phyloP scores from a whole-genome alignment of 2,888 invertebrate genomes.

The Troides oblongomaculatus region DNA sequence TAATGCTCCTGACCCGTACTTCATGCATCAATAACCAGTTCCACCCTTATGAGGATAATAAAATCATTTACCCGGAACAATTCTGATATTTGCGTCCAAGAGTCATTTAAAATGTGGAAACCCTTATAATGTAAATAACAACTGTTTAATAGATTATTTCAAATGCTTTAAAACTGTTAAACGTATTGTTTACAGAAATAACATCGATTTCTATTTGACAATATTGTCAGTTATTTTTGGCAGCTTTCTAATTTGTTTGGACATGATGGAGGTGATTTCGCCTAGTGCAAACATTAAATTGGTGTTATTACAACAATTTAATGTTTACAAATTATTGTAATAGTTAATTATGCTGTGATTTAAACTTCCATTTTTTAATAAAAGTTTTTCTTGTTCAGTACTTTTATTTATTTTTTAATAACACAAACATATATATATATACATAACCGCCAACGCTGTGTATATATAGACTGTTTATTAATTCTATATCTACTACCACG shows the following conservation, averaged over 20 bases:
- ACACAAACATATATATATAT: no score
- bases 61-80: conserved; percentile 75
- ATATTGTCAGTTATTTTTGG: conserved; percentile 29
- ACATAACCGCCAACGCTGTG: no score
- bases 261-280: conserved; percentile 17
- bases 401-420: no score
- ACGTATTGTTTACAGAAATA: conserved; percentile 25
- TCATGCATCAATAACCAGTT: conserved; percentile 66
- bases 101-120: conserved; percentile 63
- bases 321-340: no score
- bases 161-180: conserved; percentile 7
- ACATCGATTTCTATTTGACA: conserved; percentile 29
- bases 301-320: no score
- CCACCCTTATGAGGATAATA: conserved; percentile 52
- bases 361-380: no score
- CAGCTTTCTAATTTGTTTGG: conserved; percentile 15
- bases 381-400: no score
- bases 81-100: conserved; percentile 77
- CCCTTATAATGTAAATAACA: conserved; percentile 39
- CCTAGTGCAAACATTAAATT: neutral
- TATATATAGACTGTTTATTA: no score
- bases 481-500: no score
- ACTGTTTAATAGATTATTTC: conserved; percentile 12
- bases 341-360: no score
- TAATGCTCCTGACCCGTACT: conserved; percentile 48